Conservation (phyloP, 2,888 invertebrate species). For the Xestia xanthographa region DNA sequence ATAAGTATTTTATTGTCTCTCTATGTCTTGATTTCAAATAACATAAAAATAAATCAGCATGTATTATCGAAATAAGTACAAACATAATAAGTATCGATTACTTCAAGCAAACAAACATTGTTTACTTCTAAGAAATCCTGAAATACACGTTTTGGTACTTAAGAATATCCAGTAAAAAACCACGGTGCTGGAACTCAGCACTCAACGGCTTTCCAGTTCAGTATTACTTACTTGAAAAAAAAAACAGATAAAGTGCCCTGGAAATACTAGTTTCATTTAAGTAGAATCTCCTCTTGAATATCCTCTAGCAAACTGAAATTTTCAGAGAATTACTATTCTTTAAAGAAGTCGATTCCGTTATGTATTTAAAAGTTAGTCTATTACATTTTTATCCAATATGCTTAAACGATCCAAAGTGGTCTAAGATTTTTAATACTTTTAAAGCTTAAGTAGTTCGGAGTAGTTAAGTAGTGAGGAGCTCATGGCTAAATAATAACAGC, state of each 20-base stretch:
- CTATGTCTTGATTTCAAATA: too few species aligned
- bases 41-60: neutral
- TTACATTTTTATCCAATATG: neutral
- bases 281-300: slow-evolving; percentile 1
- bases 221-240: slow-evolving; percentile 3
- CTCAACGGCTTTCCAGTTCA: neutral
- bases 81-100: neutral
- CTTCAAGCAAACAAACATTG: neutral
- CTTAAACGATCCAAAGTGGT: neutral
- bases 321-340: slow-evolving; percentile 18
- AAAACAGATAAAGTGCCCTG: neutral
- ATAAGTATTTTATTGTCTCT: too few species aligned
- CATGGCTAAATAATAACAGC: too few species aligned
- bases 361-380: slow-evolving; percentile 1
- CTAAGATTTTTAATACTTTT: slow-evolving; percentile 7
- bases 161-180: slow-evolving; percentile 9
- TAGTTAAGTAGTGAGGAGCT: too few species aligned
- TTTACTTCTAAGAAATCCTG: neutral
- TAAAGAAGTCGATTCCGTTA: slow-evolving; percentile 13
- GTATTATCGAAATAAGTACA: neutral
- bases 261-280: slow-evolving; percentile 22
- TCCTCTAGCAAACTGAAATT: slow-evolving; percentile 10
- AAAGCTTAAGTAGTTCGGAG: too few species aligned
- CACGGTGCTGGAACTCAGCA: neutral
- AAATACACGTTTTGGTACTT: neutral